Conservation (phyloP, 2,113 vertebrate species). For the Acinonyx jubatus region DNA sequence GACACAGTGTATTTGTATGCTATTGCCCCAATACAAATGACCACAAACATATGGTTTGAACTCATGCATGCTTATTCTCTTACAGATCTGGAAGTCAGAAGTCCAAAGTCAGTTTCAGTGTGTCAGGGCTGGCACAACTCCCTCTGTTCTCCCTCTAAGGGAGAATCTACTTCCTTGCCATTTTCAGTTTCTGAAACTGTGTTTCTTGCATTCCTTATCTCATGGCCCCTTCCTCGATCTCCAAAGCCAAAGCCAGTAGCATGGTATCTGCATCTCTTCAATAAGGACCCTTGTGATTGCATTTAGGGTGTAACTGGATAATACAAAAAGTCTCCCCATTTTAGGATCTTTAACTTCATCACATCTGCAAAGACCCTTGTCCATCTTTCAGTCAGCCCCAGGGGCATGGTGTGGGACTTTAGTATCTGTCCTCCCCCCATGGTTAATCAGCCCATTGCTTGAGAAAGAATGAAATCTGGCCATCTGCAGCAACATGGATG, state of each 20-base stretch:
- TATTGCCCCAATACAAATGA: background rate
- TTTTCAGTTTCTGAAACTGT: background rate
- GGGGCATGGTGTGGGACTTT: background rate
- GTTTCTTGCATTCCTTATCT: background rate
- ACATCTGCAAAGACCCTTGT: background rate
- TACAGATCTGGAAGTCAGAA: background rate
- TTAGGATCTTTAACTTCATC: background rate
- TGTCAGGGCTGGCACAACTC: fast-evolving
- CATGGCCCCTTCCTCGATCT: background rate
- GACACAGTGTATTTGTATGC: background rate
- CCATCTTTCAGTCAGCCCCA: background rate
- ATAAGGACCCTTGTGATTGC: background rate
- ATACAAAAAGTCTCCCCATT: background rate
- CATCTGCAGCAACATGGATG: too few species aligned
- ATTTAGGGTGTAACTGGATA: background rate
- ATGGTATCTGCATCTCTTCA: background rate
- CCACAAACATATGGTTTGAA: background rate
- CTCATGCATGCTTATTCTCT: background rate
- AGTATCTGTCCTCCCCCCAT: background rate
- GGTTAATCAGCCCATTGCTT: background rate
- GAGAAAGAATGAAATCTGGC: too few species aligned
- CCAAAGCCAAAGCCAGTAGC: background rate
- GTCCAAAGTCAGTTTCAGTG: background rate
- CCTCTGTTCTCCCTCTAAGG: background rate
- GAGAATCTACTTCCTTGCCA: background rate